phyloP scores from a whole-genome alignment of 64 coral and sea anemone species.

The Actinia tenebrosa region DNA sequence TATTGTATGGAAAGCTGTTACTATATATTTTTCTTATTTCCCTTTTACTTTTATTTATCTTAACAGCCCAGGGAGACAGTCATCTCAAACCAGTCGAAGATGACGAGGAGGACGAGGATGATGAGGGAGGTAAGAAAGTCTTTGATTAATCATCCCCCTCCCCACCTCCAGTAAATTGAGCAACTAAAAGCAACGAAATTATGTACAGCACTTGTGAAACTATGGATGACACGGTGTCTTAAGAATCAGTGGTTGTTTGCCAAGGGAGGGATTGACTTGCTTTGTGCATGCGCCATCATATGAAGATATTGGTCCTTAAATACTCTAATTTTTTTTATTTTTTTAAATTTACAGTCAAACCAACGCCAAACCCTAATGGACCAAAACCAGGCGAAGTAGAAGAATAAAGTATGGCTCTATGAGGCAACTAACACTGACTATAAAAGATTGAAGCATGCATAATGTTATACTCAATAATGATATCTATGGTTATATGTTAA shows the following conservation, averaged over 20 bases:
- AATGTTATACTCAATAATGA: too few species aligned
- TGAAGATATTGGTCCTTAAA: background rate
- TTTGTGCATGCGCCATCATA: background rate
- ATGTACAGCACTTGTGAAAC: too few species aligned
- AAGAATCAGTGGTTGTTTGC: too few species aligned
- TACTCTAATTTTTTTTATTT: background rate
- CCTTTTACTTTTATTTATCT: background rate
- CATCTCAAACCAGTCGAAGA: background rate
- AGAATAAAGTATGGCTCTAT: background rate
- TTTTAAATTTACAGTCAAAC: background rate
- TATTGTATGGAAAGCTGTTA: background rate
- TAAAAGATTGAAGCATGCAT: too few species aligned
- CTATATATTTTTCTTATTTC: background rate
- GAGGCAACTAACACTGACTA: too few species aligned
- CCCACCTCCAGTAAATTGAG: too few species aligned
- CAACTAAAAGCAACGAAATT: too few species aligned
- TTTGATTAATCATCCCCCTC: too few species aligned
- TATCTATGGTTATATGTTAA: too few species aligned
- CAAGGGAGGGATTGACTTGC: too few species aligned
- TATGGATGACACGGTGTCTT: too few species aligned
- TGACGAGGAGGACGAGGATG: background rate
- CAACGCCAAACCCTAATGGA: background rate
- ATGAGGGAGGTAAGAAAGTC: background rate
- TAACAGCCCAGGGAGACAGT: background rate
- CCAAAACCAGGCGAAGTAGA: slow-evolving; percentile 26